Evolutionary conservation across 2,113 vertebrate species (phyloP).

Genomic region (Meriones unguiculatus): DNA sequence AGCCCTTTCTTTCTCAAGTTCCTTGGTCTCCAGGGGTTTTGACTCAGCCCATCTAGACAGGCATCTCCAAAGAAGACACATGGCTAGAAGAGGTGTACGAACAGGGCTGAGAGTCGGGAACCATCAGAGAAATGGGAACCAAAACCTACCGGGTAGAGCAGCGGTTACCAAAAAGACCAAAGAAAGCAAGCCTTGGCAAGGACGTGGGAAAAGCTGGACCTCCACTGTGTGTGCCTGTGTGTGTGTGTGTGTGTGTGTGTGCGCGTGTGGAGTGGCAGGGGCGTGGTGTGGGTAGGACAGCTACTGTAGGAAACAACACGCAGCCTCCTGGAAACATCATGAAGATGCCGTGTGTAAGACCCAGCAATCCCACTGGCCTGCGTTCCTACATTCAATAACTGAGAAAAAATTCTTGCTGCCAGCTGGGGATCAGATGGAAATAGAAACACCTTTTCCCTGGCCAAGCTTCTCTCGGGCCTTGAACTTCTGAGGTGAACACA

Average conservation of each 20-base stretch:
- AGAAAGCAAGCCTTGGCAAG: rapidly evolving
- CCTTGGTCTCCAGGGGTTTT: not conserved
- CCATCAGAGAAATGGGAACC: not conserved
- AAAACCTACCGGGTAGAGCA: not conserved
- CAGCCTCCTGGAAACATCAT: not conserved
- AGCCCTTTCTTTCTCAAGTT: not conserved
- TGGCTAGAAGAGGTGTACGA: no score
- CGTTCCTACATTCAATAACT: no score
- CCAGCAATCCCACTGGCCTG: not conserved
- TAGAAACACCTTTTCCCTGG: not conserved
- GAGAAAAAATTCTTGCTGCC: not conserved
- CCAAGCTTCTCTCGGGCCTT: not conserved
- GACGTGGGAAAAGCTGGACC: no score
- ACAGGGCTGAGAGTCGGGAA: not conserved
- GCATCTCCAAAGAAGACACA: not conserved
- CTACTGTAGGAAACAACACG: not conserved
- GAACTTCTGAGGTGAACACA: not conserved
- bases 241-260: no score
- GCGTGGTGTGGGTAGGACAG: rapidly evolving
- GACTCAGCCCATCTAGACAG: not conserved
- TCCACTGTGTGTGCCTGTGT: not conserved
- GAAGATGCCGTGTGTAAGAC: no score
- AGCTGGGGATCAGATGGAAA: not conserved
- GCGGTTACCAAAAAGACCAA: not conserved
- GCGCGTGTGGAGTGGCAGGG: no score